A percentile compares a stretch with the other conserved stretches of the same genome.
These are phyloP conservation scores for Pantelozetes paolii DNA, from an alignment of 2,888 invertebrate genomes.

Conservation along the genomic window DNA sequence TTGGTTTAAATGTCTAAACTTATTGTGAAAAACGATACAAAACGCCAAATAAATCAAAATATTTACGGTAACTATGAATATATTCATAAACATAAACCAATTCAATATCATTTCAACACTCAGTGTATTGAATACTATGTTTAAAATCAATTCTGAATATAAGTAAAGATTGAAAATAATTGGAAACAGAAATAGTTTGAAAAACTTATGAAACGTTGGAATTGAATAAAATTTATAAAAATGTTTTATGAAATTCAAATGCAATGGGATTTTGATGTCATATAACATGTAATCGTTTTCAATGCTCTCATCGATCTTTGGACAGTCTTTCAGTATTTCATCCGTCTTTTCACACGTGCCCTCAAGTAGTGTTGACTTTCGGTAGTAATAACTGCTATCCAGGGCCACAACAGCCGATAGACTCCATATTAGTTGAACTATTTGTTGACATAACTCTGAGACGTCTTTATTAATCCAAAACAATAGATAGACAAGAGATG, in stretches of 20 bases:
- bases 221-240: slow-evolving; percentile 29
- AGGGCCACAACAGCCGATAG: slow-evolving; percentile 19
- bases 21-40: slow-evolving; percentile 23
- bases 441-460: slow-evolving; percentile 23
- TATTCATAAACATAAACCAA: slow-evolving; percentile 27
- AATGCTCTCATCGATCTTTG: background rate
- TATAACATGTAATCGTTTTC: background rate
- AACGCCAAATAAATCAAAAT: slow-evolving; percentile 27
- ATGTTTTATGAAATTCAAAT: slow-evolving; percentile 32
- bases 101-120: slow-evolving; percentile 9
- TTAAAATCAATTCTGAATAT: background rate
- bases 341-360: background rate
- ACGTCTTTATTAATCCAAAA: slow-evolving; percentile 29
- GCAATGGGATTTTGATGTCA: slow-evolving; percentile 20
- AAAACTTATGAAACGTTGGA: background rate
- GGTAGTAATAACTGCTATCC: slow-evolving; percentile 6
- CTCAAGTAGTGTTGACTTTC: slow-evolving; percentile 5
- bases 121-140: background rate
- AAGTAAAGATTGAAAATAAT: slow-evolving; percentile 22
- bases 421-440: slow-evolving; percentile 25
- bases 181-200: slow-evolving; percentile 24
- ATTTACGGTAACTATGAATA: slow-evolving; percentile 21
- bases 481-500: slow-evolving; percentile 19
- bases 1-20: slow-evolving; percentile 20
- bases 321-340: background rate